Evolutionary conservation across 2,113 vertebrate genomes (phyloP), one percentile per base, ranked within the genome.

Genomic region (Jacana jacana): DNA sequence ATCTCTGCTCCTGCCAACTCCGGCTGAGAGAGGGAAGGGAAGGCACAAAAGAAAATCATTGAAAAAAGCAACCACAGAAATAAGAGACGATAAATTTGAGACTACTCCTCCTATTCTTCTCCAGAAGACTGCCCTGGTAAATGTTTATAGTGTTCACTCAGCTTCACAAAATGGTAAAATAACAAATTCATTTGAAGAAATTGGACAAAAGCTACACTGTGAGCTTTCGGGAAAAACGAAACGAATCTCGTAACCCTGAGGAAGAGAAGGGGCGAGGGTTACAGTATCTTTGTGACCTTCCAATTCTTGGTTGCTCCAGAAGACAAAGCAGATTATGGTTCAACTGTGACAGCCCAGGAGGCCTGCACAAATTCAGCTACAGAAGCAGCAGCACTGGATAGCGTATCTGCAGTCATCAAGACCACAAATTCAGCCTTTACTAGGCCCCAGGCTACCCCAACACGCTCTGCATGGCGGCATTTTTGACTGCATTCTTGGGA

Each of bases 161-260:
- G 61, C 40, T 73, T 91, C 80, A 88, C 33, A 65, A 96, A 94
- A 92, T 27, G 27, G 30, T 91, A 85, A 44, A 92, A 79, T 69
- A 93, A 88, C 57, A 66, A 78, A 64, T 37, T 77, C 3, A 30
- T 72, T 88, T 90, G 61, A 93, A 93, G 57, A 87, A 78, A 58
- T 25, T 57, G 24, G 52, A 85, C 81, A 93, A 95, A 91, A 79
- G n/a, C 30, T 57, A 72, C 44, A 60, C 48, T 89, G 35, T 81
- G 31, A 2, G 17, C 46, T 81, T 72, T 30, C 2, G 4, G 66
- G 75, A 87, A 95, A 18, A 89, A 39, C 33, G 35, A 71, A 89
- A 83, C 37, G 2, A 55, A 84, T 60, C 4, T 3, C 1, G 1
- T 73, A 70, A 78, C 18, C 55, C 60, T 71, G 11, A 76, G 66